Percentiles rank a stretch among this genome's conserved stretches.
Conservation (phyloP, 1,140 invertebrate species). For the Hylaeus volcanicus region DNA sequence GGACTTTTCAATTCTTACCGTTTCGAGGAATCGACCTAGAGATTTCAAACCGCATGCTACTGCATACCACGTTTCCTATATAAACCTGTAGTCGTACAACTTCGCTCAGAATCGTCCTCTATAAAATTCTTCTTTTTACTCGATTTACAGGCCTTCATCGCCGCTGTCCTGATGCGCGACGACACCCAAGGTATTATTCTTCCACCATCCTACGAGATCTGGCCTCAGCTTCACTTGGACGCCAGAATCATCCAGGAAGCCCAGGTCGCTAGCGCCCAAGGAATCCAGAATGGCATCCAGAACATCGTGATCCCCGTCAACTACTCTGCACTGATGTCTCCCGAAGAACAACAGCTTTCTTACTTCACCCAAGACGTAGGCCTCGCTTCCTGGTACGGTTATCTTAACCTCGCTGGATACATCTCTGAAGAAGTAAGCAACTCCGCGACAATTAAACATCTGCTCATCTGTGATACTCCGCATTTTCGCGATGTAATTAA, state of each 20-base stretch:
- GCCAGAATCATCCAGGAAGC: constrained; percentile 78
- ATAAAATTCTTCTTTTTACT: neutral
- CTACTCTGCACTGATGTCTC: constrained; percentile 80
- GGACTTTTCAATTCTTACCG: too few species aligned
- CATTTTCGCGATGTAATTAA: too few species aligned
- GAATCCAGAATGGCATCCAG: constrained; percentile 55
- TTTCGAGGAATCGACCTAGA: too few species aligned
- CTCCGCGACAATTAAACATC: neutral
- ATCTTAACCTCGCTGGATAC: constrained; percentile 82
- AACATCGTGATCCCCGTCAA: constrained; percentile 78
- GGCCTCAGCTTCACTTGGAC: constrained; percentile 80
- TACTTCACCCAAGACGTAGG: constrained; percentile 89
- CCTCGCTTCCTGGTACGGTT: constrained; percentile 86
- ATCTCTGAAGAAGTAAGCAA: constrained; percentile 72
- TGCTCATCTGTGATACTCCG: neutral
- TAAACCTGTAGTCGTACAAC: too few species aligned
- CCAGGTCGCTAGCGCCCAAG: constrained; percentile 68
- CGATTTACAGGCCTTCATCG: constrained; percentile 71
- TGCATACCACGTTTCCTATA: too few species aligned
- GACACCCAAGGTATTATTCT: constrained; percentile 77
- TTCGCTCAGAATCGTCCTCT: too few species aligned
- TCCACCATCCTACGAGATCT: constrained; percentile 80
- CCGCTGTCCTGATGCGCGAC: constrained; percentile 74
- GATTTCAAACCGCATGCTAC: too few species aligned
- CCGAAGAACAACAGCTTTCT: constrained; percentile 82